Base-by-base conservation (phyloP, 2,113 vertebrate genomes). In the Nasalis larvatus region DNA sequence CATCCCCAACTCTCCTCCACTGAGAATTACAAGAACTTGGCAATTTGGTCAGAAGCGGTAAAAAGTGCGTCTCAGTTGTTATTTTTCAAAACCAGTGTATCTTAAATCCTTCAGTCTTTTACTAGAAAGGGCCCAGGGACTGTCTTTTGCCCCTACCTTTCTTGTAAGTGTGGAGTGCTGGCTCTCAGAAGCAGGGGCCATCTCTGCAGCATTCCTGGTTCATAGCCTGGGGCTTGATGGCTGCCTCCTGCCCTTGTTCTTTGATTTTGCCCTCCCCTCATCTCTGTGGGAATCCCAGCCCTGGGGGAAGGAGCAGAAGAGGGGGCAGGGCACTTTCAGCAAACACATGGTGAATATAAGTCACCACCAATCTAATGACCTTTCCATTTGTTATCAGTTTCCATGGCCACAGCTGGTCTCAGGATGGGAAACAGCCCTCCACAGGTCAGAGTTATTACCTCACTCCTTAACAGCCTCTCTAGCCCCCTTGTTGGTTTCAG, bases 311-410 rank as follows among this genome's bases (percentile, higher is more conserved):
- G 60, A 35, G n/a, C 12, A 21, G 45, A 47, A 63, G 47, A 78
- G 92, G 56, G 56, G 84, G 27, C 77, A 66, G 82, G 54, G 32
- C 45, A 69, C 63, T 92, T 84, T 91, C 25, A n/a, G 66, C 78
- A 94, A 74, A 92, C 7, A 56, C n/a, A 87, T 32, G 49, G 86
- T 85, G 54, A 83, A 23, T 66, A 18, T 87, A 95, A 73, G 45
- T 97, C 95, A 95, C 77, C 42, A 5, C 1, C 6, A 56, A 66
- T 58, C 73, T 93, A 52, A 84, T 81, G 89, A 96, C 49, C 92
- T 86, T 95, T 77, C 68, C 89, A 74, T 90, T 78, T 86, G 68
- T 86, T 95, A 91, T 52, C 60, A 40, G 93, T 97, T 89, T 82
- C 80, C 92, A 81, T 84, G 92, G 96, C 91, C 89, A 86, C 78